A percentile compares a stretch with the other conserved stretches of the same genome.
Conservation (phyloP, 2,888 invertebrate genomes). For the Clostera curtula region DNA sequence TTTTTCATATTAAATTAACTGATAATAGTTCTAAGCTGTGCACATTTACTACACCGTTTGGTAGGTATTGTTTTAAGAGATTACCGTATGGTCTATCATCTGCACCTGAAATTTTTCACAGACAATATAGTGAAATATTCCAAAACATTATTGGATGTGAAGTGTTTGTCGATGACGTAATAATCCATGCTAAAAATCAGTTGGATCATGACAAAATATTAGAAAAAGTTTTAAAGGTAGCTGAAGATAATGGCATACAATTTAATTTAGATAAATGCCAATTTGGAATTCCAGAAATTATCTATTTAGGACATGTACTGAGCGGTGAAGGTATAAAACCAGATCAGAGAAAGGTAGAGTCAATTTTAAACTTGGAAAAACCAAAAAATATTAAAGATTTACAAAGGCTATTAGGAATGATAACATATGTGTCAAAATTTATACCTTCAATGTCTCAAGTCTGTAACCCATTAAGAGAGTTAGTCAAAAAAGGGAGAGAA, state of each 20-base stretch:
- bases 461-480: constrained; percentile 6
- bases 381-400: constrained; percentile 12
- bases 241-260: constrained; percentile 3
- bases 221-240: constrained; percentile 1
- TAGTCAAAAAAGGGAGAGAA: constrained; percentile 9
- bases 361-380: constrained; percentile 6
- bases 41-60: no score
- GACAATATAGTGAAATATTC: no score
- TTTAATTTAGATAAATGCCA: constrained; percentile 8
- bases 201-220: not conserved
- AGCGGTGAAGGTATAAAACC: not conserved
- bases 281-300: no score
- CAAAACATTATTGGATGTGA: not conserved
- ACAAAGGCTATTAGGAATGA: constrained; percentile 10
- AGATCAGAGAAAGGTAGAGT: not conserved
- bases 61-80: no score
- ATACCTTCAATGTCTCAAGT: constrained; percentile 9
- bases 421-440: constrained; percentile 13
- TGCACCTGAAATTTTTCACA: no score
- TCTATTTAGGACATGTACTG: not conserved
- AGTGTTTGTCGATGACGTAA: no score
- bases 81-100: not conserved
- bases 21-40: not conserved
- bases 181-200: no score
- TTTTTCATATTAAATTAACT: no score